phyloP scores from a whole-genome alignment of 2,797 vertebrate genomes.

The Rhinatrema bivittatum region DNA sequence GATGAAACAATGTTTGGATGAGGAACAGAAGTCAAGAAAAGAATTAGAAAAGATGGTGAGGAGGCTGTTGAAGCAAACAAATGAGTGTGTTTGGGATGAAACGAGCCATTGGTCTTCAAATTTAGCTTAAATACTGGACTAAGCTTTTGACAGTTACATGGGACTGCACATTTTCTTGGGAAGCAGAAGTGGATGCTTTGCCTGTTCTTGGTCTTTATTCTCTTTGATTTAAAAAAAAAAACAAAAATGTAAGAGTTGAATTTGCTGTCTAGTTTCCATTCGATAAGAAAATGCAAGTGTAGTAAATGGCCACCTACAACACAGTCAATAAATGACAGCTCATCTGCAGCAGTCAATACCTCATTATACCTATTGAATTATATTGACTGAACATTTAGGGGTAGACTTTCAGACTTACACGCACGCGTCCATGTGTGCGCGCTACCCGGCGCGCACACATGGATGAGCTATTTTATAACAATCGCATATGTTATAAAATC shows the following conservation, averaged over 20 bases:
- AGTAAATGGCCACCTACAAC: no score
- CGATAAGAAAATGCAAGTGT: constrained; percentile 23
- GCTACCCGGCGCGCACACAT: no score
- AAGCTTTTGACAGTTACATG: constrained; percentile 23
- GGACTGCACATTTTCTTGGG: constrained; percentile 28
- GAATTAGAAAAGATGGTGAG: constrained; percentile 88
- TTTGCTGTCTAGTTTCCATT: constrained; percentile 8
- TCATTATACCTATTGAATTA: constrained; percentile 20
- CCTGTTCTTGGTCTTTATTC: constrained; percentile 33
- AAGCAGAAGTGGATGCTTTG: constrained; percentile 28
- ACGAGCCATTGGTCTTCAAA: constrained; percentile 56
- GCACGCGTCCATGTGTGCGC: no score
- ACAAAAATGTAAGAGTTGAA: constrained; percentile 10
- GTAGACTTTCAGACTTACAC: no score
- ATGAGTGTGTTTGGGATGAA: constrained; percentile 81
- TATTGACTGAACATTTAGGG: constrained; percentile 26
- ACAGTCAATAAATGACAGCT: no score
- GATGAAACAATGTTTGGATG: constrained; percentile 94
- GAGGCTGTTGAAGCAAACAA: constrained; percentile 87
- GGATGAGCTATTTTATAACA: no score
- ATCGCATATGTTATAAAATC: no score
- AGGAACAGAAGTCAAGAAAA: constrained; percentile 90
- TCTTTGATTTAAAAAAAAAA: constrained; percentile 24
- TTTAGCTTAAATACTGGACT: constrained; percentile 35
- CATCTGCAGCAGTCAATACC: constrained; percentile 37